phyloP scores from a whole-genome alignment of 2,888 invertebrate species.

The Nebria brevicollis region DNA sequence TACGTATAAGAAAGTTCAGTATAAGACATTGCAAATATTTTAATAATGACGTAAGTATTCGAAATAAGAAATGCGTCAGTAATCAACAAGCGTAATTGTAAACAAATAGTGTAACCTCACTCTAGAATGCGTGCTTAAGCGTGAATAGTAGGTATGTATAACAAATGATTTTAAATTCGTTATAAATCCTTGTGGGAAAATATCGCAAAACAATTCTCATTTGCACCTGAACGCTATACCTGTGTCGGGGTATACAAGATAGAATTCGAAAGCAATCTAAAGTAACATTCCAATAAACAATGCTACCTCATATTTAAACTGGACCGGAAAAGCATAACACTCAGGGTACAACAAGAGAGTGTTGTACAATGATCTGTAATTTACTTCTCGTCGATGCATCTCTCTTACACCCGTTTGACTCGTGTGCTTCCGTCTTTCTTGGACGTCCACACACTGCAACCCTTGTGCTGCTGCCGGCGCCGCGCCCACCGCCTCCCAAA shows the following conservation, averaged over 20 bases:
- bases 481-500: conserved; percentile 51
- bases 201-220: too few relatives aligned
- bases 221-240: neutral
- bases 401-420: neutral
- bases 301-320: conserved; percentile 40
- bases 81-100: too few relatives aligned
- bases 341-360: conserved; percentile 33
- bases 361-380: conserved; percentile 46
- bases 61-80: too few relatives aligned
- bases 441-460: conserved; percentile 52
- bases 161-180: too few relatives aligned
- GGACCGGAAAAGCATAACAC: conserved; percentile 44
- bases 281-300: conserved; percentile 34
- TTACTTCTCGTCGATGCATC: conserved; percentile 33
- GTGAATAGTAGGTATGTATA: too few relatives aligned
- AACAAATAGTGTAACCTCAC: too few relatives aligned
- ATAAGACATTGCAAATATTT: too few relatives aligned
- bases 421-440: conserved; percentile 20
- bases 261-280: neutral
- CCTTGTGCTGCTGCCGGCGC: conserved; percentile 57
- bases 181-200: too few relatives aligned
- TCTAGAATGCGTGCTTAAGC: too few relatives aligned
- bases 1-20: too few relatives aligned
- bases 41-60: too few relatives aligned
- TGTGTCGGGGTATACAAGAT: neutral